Conservation (phyloP, 2,888 invertebrate species). For the Conops quadrifasciatus region DNA sequence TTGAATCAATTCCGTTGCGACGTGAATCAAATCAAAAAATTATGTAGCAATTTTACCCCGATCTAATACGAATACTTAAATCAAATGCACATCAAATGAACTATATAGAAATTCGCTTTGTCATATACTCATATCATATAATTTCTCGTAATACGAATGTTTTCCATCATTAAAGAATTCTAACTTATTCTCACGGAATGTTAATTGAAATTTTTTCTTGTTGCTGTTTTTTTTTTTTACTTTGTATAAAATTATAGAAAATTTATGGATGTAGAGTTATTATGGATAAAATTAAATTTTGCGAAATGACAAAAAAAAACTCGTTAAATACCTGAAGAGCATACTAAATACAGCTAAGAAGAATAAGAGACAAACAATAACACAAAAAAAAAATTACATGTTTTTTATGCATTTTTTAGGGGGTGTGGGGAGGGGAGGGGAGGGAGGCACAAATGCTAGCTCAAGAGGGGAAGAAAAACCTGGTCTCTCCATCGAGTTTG, state of each 20-base stretch:
- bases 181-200: background rate
- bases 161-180: too few species aligned
- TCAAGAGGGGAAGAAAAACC: background rate
- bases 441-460: too few species aligned
- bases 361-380: background rate
- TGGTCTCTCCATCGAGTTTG: conserved; percentile 5
- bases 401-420: background rate
- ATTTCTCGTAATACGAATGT: too few species aligned
- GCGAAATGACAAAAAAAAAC: background rate
- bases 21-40: too few species aligned
- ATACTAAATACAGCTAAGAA: background rate
- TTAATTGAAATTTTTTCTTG: conserved; percentile 2
- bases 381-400: background rate
- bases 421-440: too few species aligned
- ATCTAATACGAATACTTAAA: too few species aligned
- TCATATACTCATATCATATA: too few species aligned
- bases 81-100: too few species aligned
- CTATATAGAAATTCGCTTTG: too few species aligned
- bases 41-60: too few species aligned
- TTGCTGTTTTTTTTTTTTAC: background rate
- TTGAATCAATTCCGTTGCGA: background rate
- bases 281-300: background rate
- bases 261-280: background rate
- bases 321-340: conserved; percentile 15
- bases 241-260: background rate